phyloP scores from a whole-genome alignment of 2,113 vertebrate species.

The Oceanodroma tethys region DNA sequence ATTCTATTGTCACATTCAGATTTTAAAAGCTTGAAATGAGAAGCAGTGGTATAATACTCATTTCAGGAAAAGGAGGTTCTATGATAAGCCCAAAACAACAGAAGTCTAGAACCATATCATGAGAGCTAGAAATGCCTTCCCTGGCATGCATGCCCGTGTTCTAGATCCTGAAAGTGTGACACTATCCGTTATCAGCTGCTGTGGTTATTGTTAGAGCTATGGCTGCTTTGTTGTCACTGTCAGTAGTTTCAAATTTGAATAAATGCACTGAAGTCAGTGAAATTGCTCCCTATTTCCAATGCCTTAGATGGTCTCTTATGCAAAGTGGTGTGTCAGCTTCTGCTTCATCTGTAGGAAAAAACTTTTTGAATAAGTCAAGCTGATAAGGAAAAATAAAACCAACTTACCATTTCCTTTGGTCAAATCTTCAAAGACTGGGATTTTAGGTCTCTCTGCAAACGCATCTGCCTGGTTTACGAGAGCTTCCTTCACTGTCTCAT shows the following conservation, averaged over 20 bases:
- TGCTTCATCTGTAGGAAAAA: background rate
- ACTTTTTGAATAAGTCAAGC: background rate
- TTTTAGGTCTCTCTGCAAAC: slow-evolving; percentile 57
- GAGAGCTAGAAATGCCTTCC: background rate
- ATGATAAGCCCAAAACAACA: background rate
- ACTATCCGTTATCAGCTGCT: background rate
- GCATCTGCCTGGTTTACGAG: slow-evolving; percentile 61
- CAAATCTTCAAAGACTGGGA: slow-evolving; percentile 59
- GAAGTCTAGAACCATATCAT: background rate
- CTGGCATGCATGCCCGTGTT: background rate
- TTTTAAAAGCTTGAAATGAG: background rate
- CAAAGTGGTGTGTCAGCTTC: background rate
- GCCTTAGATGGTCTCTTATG: background rate
- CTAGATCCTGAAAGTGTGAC: background rate
- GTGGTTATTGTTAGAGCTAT: background rate
- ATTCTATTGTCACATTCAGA: background rate
- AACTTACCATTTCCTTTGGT: slow-evolving; percentile 43
- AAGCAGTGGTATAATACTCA: background rate
- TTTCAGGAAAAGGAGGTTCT: background rate
- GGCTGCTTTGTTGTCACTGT: background rate
- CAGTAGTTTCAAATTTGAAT: background rate
- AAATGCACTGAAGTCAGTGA: background rate
- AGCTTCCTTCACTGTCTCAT: slow-evolving; percentile 72
- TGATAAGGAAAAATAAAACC: background rate
- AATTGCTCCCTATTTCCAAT: background rate